Evolutionary conservation across 2,113 vertebrate species (phyloP).

Genomic region (Epinephelus cyanopodus): DNA sequence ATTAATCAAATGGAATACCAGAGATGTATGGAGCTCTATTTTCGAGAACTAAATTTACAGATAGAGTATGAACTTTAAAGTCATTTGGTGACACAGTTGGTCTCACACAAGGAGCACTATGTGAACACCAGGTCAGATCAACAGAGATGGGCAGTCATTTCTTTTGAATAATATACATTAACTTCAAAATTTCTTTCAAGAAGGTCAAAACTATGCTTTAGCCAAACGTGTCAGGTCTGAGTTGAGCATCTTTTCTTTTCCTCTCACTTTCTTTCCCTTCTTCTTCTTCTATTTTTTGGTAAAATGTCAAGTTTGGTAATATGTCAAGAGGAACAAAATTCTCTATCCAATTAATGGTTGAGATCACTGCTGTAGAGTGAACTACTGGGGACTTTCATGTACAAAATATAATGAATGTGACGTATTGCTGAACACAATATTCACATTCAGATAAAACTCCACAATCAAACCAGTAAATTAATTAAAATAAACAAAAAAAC

Average conservation of each 20-base stretch:
- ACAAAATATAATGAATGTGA: slow-evolving; percentile 13
- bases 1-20: slow-evolving; percentile 13
- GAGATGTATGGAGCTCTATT: neutral
- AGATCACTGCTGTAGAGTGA: slow-evolving; percentile 12
- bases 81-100: neutral
- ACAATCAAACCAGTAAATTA: neutral
- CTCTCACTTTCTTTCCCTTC: neutral
- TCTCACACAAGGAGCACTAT: neutral
- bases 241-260: slow-evolving; percentile 3
- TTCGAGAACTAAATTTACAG: neutral
- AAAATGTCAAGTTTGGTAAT: slow-evolving; percentile 61
- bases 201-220: slow-evolving; percentile 36
- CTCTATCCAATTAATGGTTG: slow-evolving; percentile 47
- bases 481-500: neutral
- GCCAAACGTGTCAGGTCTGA: neutral
- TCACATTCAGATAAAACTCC: neutral
- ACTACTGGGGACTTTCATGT: neutral
- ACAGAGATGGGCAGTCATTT: neutral
- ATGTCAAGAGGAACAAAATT: slow-evolving; percentile 56
- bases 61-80: neutral
- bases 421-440: neutral
- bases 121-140: neutral
- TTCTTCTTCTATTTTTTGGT: neutral
- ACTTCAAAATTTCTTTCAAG: slow-evolving; percentile 2
- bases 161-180: slow-evolving; percentile 18